Evolutionary conservation across 1,140 invertebrate species (phyloP), one percentile per base, ranked within the genome.

Genomic region (Trissolcus basalis): DNA sequence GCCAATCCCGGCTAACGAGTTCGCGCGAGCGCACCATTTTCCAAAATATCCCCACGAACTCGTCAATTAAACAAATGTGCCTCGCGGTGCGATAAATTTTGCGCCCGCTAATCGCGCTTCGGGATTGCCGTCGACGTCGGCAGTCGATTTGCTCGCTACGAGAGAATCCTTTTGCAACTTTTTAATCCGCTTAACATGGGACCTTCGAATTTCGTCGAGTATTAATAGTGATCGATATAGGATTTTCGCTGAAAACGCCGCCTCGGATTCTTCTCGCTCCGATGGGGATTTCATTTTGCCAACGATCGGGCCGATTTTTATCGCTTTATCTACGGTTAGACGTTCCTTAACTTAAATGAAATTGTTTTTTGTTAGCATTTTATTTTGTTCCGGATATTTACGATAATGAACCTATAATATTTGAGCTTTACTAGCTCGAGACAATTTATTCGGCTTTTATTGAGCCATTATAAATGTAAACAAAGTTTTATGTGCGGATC

Each of bases 111-210:
- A 59, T 72, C 53, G 54, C 15, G 11, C 44, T 9, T 6, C 10
- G 35, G 61, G 48, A 77, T 77, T 64, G 63, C 78, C 41, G 69
- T 69, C 51, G 54, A 77, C 32, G 63, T 77, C 71, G 53, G 45
- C 60, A 45, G 64, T 71, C 75, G 61, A 78, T 56, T 65, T 50
- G 48, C 35, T 35, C 33, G 58, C 48, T 60, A 44, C 12, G 43
- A 44, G 44, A 44, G 64, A 74, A 83, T 82, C 76, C 81, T 81
- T 79, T 79, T 59, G 59, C 61, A 65, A 69, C 55, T 54, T 75
- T 61, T 51, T 80, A 81, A 83, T 83, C 80, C 80, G 81, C 80
- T 82, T 83, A 83, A 77, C 73, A 80, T 80, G 49, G 78, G 73
- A 58, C 73, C 65, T 65, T 76, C 51, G 11, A 12, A 44, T 70